Evolutionary conservation across 2,888 invertebrate species (phyloP).

Genomic region (Keiferia lycopersicella): DNA sequence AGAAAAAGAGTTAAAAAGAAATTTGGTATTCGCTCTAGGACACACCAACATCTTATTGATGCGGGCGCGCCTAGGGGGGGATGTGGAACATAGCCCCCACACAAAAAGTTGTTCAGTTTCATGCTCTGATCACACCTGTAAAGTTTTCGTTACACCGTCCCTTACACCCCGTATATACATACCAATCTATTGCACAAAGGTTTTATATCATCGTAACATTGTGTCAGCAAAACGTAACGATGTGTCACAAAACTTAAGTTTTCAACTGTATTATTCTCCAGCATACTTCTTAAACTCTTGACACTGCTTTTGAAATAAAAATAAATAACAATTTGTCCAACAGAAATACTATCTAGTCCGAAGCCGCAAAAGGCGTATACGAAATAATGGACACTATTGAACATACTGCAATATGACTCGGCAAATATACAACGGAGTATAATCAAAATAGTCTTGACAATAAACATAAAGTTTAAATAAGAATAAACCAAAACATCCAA

Average conservation of each 20-base stretch:
- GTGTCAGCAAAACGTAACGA: neutral
- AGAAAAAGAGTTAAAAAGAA: too few relatives aligned
- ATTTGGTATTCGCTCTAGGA: too few relatives aligned
- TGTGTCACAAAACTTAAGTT: neutral
- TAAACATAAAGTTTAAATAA: neutral
- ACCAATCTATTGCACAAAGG: neutral
- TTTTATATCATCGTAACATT: conserved; percentile 1
- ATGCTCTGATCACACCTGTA: too few relatives aligned
- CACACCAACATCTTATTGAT: too few relatives aligned
- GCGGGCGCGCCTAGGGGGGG: too few relatives aligned
- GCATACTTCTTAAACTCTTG: neutral
- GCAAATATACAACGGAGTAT: neutral
- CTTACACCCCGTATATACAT: too few relatives aligned
- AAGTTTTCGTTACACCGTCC: too few relatives aligned
- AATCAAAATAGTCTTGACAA: neutral
- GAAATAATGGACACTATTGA: neutral
- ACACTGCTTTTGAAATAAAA: neutral
- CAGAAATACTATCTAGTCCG: neutral
- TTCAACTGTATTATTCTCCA: neutral
- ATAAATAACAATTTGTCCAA: neutral
- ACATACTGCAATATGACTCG: neutral
- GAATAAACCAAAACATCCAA: neutral
- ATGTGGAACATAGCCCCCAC: too few relatives aligned
- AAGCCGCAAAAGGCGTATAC: neutral
- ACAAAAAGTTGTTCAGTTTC: too few relatives aligned